A percentile compares a stretch with the other conserved stretches of the same genome.
phyloP scores from a whole-genome alignment of 2,888 invertebrate genomes.

The Cephus pulcher region DNA sequence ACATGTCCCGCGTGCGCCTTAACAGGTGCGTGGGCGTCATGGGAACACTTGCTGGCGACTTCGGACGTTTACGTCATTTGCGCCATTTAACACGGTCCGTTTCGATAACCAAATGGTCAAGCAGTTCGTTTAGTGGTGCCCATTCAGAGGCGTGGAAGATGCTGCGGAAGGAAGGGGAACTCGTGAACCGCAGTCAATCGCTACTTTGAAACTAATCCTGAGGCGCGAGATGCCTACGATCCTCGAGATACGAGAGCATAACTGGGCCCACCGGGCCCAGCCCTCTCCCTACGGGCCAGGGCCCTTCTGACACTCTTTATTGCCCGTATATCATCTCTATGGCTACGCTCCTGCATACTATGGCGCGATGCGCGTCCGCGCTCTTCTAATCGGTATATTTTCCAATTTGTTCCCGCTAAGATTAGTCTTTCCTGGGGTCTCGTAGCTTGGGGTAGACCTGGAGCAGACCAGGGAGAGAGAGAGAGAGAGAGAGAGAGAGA shows the following conservation, averaged over 20 bases:
- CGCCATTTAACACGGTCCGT: neutral
- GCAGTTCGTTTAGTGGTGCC: neutral
- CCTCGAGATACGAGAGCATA: constrained; percentile 10
- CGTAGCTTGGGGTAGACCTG: neutral
- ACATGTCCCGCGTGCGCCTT: constrained; percentile 45
- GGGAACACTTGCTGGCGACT: constrained; percentile 19
- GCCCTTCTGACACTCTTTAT: constrained; percentile 47
- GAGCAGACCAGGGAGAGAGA: neutral
- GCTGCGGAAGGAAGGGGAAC: neutral
- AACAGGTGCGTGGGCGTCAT: constrained; percentile 30
- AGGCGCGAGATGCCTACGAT: constrained; percentile 20
- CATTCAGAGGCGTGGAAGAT: neutral
- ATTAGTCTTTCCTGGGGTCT: constrained; percentile 16
- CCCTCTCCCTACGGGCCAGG: constrained; percentile 11
- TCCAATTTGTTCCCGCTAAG: constrained; percentile 25
- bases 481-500: neutral
- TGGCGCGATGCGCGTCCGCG: neutral
- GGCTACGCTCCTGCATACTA: constrained; percentile 13
- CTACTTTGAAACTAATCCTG: constrained; percentile 39
- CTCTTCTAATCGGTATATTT: constrained; percentile 22
- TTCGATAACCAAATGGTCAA: neutral
- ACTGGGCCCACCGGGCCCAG: constrained; percentile 9
- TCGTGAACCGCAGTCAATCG: constrained; percentile 5
- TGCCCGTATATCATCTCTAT: constrained; percentile 48
- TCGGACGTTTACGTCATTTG: neutral